phyloP scores from a whole-genome alignment of 2,113 vertebrate genomes.

The Larimichthys crocea region DNA sequence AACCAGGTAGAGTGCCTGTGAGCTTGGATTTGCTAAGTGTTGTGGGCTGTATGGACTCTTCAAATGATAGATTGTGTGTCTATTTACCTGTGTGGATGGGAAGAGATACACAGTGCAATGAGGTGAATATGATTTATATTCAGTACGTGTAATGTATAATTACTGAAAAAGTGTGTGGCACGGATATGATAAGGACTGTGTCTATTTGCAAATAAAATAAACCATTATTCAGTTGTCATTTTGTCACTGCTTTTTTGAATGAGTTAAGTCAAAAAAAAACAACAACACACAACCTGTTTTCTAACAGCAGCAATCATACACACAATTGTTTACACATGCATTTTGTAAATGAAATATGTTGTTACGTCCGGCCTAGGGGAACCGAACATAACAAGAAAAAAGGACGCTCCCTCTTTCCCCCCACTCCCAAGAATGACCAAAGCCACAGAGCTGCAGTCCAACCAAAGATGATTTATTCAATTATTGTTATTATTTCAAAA shows the following conservation, averaged over 20 bases:
- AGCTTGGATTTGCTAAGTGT: slow-evolving; percentile 18
- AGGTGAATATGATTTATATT: too few relatives aligned
- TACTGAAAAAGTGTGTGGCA: neutral
- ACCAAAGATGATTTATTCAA: too few relatives aligned
- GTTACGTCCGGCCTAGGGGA: too few relatives aligned
- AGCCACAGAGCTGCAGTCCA: too few relatives aligned
- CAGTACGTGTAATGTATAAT: neutral
- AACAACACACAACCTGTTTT: too few relatives aligned
- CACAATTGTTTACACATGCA: too few relatives aligned
- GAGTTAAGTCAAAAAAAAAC: neutral
- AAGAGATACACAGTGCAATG: neutral
- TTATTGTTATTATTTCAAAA: too few relatives aligned
- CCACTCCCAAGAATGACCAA: too few relatives aligned
- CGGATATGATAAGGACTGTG: neutral
- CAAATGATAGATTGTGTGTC: neutral
- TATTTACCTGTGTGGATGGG: neutral
- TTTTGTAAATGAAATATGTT: too few relatives aligned
- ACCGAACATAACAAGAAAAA: too few relatives aligned
- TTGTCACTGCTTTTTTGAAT: neutral
- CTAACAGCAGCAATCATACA: too few relatives aligned
- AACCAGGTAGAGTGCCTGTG: slow-evolving; percentile 46
- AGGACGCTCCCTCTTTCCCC: too few relatives aligned
- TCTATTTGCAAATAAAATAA: neutral
- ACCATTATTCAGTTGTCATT: neutral
- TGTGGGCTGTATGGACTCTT: slow-evolving; percentile 18